Evolutionary conservation across 2,113 vertebrate species (phyloP).

Genomic region (Cyanistes caeruleus): DNA sequence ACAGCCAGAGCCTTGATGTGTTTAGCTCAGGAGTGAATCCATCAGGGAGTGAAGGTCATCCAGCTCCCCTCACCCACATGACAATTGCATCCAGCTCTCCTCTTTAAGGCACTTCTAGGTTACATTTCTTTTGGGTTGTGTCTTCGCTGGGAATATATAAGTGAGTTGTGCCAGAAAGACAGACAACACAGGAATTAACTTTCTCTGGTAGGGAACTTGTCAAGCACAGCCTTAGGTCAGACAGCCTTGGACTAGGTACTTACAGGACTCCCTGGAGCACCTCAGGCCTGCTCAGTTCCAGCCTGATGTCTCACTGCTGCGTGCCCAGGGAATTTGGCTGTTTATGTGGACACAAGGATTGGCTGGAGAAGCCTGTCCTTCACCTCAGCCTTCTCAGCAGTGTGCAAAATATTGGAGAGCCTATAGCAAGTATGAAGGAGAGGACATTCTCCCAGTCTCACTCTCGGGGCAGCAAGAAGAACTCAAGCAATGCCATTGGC

Average conservation of each 20-base stretch:
- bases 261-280: neutral
- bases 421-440: neutral
- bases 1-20: neutral
- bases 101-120: neutral
- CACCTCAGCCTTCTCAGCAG: accelerated
- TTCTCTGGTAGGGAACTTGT: neutral
- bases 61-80: neutral
- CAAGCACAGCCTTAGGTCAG: neutral
- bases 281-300: neutral
- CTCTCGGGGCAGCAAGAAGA: neutral
- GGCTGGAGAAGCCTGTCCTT: neutral
- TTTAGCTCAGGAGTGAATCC: neutral
- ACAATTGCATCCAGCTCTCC: neutral
- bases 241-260: neutral
- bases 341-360: neutral
- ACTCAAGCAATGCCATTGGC: neutral
- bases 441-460: neutral
- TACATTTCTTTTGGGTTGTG: neutral
- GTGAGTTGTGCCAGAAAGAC: neutral
- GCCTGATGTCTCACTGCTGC: neutral
- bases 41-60: conserved; percentile 19
- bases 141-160: neutral
- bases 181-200: neutral
- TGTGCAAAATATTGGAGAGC: neutral
- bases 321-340: neutral